Conservation (phyloP, 2,113 vertebrate genomes). For the Microtus montanus region DNA sequence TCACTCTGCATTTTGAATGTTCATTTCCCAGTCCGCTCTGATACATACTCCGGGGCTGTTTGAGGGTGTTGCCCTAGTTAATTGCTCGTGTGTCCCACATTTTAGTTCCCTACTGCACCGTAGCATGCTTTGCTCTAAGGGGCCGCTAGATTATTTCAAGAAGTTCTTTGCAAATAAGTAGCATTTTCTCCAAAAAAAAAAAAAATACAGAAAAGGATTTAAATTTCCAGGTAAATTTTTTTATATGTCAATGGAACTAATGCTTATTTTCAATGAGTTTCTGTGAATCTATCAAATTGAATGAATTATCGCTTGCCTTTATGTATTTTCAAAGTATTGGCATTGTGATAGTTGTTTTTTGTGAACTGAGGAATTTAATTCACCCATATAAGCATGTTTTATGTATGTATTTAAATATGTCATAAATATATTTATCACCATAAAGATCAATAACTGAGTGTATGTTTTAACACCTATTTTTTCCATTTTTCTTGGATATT, state of each 20-base stretch:
- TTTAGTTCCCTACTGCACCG: background rate
- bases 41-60: background rate
- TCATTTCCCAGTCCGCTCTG: background rate
- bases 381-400: background rate
- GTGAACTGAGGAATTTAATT: background rate
- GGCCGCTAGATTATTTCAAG: constrained; percentile 11
- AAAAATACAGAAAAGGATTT: background rate
- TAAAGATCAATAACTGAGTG: background rate
- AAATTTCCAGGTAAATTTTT: constrained; percentile 32
- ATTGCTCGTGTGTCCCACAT: background rate
- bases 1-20: constrained; percentile 3
- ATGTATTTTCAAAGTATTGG: background rate
- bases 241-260: background rate
- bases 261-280: constrained; percentile 46
- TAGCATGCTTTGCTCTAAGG: background rate
- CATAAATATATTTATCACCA: background rate
- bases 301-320: constrained; percentile 3
- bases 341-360: constrained; percentile 21
- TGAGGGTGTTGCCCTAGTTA: background rate
- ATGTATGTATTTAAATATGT: background rate
- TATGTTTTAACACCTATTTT: constrained; percentile 33
- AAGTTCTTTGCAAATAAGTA: constrained; percentile 38
- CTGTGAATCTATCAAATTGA: constrained; percentile 9
- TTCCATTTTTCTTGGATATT: background rate
- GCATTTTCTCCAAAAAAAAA: background rate